Conservation (phyloP, 2,888 invertebrate genomes). For the Mamestra brassicae region DNA sequence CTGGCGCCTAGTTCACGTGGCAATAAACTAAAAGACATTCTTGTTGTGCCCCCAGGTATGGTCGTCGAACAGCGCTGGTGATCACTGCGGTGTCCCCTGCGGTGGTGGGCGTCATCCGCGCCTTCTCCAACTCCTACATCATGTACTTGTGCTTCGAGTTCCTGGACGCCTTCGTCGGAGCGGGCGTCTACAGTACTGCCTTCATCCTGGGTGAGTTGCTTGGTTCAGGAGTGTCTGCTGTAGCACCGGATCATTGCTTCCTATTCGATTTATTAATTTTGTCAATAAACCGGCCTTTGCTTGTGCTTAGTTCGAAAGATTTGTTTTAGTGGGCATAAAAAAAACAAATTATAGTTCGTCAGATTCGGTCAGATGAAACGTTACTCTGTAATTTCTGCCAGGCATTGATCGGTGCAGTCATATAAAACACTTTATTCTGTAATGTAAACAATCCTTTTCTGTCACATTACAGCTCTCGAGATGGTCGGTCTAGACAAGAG, state of each 20-base stretch:
- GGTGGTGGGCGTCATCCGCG: slow-evolving; percentile 86
- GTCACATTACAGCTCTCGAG: slow-evolving; percentile 91
- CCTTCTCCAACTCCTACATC: slow-evolving; percentile 76
- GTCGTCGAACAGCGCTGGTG: slow-evolving; percentile 91
- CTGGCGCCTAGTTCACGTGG: no score
- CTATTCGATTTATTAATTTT: no score
- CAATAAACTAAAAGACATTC: neutral
- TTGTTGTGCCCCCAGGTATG: slow-evolving; percentile 79
- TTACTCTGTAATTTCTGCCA: neutral
- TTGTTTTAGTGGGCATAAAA: neutral
- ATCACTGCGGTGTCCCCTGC: slow-evolving; percentile 89
- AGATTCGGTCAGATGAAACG: neutral
- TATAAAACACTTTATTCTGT: no score
- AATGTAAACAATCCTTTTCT: neutral
- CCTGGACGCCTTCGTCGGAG: slow-evolving; percentile 81
- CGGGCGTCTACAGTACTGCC: slow-evolving; percentile 84
- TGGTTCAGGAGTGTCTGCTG: neutral
- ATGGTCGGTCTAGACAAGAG: slow-evolving; percentile 92
- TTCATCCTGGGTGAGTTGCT: slow-evolving; percentile 86
- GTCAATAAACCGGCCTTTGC: neutral
- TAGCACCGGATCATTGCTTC: neutral
- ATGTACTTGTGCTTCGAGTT: slow-evolving; percentile 82
- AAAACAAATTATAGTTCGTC: neutral
- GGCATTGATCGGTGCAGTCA: neutral
- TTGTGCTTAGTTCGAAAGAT: neutral